A percentile compares a stretch with the other conserved stretches of the same genome.
Evolutionary conservation across 2,888 invertebrate species (phyloP).

Genomic region (Amblyjoppa fuscipennis): DNA sequence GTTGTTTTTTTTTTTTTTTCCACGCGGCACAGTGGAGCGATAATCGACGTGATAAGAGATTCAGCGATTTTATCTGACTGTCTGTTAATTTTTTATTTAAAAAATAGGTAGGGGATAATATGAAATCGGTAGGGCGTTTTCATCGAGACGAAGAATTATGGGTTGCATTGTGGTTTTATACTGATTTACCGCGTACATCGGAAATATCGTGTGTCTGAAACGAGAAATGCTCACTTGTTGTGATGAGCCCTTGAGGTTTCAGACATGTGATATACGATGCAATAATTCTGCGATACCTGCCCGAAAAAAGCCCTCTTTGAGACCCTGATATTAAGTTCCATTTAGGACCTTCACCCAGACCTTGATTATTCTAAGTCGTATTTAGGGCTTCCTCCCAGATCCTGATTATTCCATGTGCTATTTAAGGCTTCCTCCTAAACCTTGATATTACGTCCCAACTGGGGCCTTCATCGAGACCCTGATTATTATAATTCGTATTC

Average conservation of each 20-base stretch:
- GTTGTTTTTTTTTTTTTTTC: neutral
- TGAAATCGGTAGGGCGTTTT: too few relatives aligned
- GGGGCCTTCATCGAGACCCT: too few relatives aligned
- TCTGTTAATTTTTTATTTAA: neutral
- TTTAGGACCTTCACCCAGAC: too few relatives aligned
- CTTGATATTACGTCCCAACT: too few relatives aligned
- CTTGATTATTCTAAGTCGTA: too few relatives aligned
- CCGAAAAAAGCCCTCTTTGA: neutral
- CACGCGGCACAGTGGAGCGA: neutral
- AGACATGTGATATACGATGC: neutral
- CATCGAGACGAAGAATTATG: too few relatives aligned
- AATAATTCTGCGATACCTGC: neutral
- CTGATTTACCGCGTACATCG: neutral
- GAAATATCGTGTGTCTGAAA: neutral
- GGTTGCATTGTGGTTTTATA: neutral
- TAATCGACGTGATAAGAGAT: neutral
- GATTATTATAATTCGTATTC: too few relatives aligned
- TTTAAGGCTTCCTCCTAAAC: too few relatives aligned
- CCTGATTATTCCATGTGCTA: too few relatives aligned
- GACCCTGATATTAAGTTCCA: neutral
- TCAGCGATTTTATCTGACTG: neutral
- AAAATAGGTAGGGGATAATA: neutral
- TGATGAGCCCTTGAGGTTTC: neutral
- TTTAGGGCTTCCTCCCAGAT: too few relatives aligned
- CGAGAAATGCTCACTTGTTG: neutral